Percentiles rank a stretch among this genome's conserved stretches.
phyloP scores from a whole-genome alignment of 2,888 invertebrate genomes.

The Agelastica alni region DNA sequence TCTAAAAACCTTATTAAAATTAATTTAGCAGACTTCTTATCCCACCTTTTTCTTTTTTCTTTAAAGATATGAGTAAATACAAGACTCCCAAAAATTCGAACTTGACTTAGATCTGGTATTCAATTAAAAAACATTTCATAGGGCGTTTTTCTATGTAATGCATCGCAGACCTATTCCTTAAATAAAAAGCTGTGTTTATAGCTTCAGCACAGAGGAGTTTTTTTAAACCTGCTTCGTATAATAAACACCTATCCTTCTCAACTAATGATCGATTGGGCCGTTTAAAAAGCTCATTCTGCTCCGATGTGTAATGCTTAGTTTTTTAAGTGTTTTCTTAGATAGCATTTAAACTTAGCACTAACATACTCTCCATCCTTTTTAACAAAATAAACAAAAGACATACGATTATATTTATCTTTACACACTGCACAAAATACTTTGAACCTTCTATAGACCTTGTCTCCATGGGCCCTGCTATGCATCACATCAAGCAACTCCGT shows the following conservation, averaged over 20 bases:
- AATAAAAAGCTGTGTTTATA: constrained; percentile 33
- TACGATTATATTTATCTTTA: no score
- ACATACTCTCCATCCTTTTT: not conserved
- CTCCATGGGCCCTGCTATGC: not conserved
- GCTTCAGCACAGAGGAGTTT: constrained; percentile 38
- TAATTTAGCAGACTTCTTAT: constrained; percentile 24
- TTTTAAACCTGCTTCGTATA: constrained; percentile 26
- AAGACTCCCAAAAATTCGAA: constrained; percentile 21
- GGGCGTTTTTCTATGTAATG: constrained; percentile 7
- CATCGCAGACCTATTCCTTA: constrained; percentile 27
- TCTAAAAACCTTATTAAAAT: constrained; percentile 23
- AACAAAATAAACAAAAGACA: not conserved
- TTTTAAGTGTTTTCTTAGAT: no score
- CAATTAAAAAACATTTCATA: constrained; percentile 20
- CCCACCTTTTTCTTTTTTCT: constrained; percentile 18
- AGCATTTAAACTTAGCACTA: not conserved
- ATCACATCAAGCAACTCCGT: not conserved
- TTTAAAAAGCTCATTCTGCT: not conserved
- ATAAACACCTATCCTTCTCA: not conserved
- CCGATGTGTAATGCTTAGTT: not conserved
- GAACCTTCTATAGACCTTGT: not conserved
- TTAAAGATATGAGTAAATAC: constrained; percentile 22
- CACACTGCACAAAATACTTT: not conserved
- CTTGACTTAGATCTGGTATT: constrained; percentile 22
- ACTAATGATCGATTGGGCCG: not conserved